These are phyloP conservation scores for Echinarachnius parma DNA, from an alignment of 53 echinoderm and acorn worm species.

Conservation along the genomic window DNA sequence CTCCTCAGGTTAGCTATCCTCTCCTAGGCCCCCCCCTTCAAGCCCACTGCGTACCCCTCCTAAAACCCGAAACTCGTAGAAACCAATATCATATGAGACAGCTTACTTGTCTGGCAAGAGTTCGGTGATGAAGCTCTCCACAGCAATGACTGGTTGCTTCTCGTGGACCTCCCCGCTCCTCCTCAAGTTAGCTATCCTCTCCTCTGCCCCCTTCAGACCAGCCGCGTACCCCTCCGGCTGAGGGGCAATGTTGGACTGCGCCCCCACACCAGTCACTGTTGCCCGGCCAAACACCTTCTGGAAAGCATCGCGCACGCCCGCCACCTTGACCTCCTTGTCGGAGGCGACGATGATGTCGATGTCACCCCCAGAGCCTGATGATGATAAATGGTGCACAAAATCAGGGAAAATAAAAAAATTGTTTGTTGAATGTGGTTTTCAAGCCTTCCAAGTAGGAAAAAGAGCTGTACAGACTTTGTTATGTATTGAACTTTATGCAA, in stretches of 20 bases:
- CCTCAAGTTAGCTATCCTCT: slow-evolving; percentile 83
- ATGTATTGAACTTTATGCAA: too few species aligned
- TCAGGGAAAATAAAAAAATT: too few species aligned
- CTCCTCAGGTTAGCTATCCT: slow-evolving; percentile 84
- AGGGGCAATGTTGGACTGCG: slow-evolving; percentile 91
- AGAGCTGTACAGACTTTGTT: too few species aligned
- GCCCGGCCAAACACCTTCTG: slow-evolving; percentile 94
- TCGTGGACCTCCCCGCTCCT: slow-evolving; percentile 80
- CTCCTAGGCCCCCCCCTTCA: slow-evolving; percentile 92
- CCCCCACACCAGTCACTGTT: slow-evolving; percentile 71
- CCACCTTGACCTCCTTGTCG: slow-evolving; percentile 91
- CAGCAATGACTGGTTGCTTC: slow-evolving; percentile 75
- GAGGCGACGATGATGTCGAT: slow-evolving; percentile 81
- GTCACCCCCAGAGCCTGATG: slow-evolving; percentile 83
- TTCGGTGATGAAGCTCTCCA: slow-evolving; percentile 94
- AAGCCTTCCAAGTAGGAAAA: too few species aligned
- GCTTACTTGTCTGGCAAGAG: slow-evolving; percentile 95
- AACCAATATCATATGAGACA: too few species aligned
- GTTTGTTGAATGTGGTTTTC: too few species aligned
- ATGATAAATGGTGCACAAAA: too few species aligned
- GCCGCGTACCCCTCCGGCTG: slow-evolving; percentile 99
- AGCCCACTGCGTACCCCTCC: slow-evolving; percentile 93
- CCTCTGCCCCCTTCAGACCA: slow-evolving; percentile 90
- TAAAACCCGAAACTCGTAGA: too few species aligned
- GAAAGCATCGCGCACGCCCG: slow-evolving; percentile 85